Base-by-base conservation (phyloP, 2,888 invertebrate species). In the Hipparchia sbordonii region DNA sequence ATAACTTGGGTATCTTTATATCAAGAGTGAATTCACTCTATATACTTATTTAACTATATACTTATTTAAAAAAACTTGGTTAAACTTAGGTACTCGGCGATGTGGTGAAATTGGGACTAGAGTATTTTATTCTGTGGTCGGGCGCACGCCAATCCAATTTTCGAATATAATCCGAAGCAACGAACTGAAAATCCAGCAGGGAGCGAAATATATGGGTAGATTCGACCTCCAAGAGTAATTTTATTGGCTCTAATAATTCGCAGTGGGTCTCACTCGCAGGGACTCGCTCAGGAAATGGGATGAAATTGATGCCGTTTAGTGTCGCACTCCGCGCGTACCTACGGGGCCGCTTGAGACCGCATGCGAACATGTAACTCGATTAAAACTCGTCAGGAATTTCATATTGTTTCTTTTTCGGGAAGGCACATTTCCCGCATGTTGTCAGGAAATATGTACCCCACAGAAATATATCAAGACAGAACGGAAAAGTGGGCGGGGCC, bases 271-370 rank as follows among this genome's bases (percentile, higher is more conserved):
- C 84, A 63, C 81, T 79, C 74, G 77, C 77, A 75, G 84, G 84
- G 84, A 81, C 79, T 80, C 81, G 84, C 86, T 86, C 92, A 92
- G 93, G 93, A 93, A 90, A 90, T 92, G 90, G 86, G 82, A 85
- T 87, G 87, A 90, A 92, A 92, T 93, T 92, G 92, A 89, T 81
- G 86, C 89, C 83, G 82, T 86, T 90, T 89, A 89, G 85, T 85
- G 83, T 82, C 73, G 77, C 77, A 75, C 78, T 77, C 39, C 39
- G 5, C 80, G 79, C 76, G 76, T 74, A 76, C 70, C 39, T 39
- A 39, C 39, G 39, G 77, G 79, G 80, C 80, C 81, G 80, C 82
- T 84, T 79, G 85, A 84, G 83, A 83, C 80, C 83, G 82, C 81
- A 81, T 71, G 56, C 65, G 70, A 68, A 74, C 72, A 70, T 70